These are phyloP conservation scores for Pristis pectinata DNA, from an alignment of 2,797 vertebrate species.

Conservation along the genomic window DNA sequence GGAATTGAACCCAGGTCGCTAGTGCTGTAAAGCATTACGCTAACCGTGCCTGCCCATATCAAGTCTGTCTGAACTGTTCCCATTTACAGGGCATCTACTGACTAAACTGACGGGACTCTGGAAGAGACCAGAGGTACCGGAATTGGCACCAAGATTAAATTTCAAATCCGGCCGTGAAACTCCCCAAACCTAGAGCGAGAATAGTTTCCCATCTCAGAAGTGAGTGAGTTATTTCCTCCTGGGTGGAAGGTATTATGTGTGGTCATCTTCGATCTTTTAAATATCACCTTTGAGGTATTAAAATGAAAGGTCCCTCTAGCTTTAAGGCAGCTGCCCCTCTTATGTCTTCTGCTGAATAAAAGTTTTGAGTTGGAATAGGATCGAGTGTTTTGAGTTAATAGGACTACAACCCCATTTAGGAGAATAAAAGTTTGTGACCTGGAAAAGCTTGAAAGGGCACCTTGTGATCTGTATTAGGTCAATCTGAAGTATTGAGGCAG, in stretches of 20 bases:
- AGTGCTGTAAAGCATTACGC: too few species aligned
- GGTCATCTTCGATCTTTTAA: neutral
- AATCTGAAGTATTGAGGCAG: conserved; percentile 55
- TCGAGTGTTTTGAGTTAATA: neutral
- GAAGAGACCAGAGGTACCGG: too few species aligned
- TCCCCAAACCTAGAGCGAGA: too few species aligned
- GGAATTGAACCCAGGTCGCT: too few species aligned
- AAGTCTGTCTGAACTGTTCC: neutral
- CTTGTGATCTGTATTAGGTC: conserved; percentile 31
- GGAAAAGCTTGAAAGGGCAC: conserved; percentile 9
- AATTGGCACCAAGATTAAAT: too few species aligned
- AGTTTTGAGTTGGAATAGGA: neutral
- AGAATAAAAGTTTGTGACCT: conserved; percentile 36
- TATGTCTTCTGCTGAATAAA: neutral
- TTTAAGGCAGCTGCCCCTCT: neutral
- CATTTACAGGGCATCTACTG: neutral
- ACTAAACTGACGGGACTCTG: too few species aligned
- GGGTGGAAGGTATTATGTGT: neutral
- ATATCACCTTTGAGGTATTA: neutral
- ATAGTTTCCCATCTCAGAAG: neutral
- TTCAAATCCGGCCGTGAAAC: too few species aligned
- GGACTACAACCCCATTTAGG: conserved; percentile 34
- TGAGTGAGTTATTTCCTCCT: neutral
- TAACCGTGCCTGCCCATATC: too few species aligned
- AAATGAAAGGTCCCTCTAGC: neutral